Evolutionary conservation across 2,113 vertebrate genomes (phyloP).

Genomic region (Petroica traversi): DNA sequence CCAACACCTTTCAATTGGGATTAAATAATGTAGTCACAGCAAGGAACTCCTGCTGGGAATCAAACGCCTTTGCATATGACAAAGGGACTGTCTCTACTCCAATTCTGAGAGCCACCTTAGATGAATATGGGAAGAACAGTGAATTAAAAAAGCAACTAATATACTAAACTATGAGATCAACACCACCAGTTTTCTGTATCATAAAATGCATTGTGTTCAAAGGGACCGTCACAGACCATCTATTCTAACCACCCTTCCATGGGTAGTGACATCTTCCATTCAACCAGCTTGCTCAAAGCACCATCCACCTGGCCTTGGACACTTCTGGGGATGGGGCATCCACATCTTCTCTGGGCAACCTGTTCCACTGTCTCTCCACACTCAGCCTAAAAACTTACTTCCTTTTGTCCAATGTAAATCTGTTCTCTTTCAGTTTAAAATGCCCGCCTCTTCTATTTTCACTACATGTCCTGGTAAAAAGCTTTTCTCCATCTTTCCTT

Average conservation of each 20-base stretch:
- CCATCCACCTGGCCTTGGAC: neutral
- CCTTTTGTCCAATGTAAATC: neutral
- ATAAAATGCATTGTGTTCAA: neutral
- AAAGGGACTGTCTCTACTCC: neutral
- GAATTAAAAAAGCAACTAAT: neutral
- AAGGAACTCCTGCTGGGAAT: neutral
- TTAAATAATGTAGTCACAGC: neutral
- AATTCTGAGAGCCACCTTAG: neutral
- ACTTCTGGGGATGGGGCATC: neutral
- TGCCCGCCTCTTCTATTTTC: neutral
- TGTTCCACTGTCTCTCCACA: neutral
- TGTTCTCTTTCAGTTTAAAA: neutral
- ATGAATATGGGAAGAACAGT: neutral
- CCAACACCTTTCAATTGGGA: neutral
- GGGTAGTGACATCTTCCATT: neutral
- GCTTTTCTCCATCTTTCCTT: neutral
- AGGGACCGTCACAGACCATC: neutral
- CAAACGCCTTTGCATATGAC: neutral
- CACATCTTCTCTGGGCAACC: neutral
- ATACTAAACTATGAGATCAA: neutral
- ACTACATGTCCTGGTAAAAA: neutral
- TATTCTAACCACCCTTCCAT: neutral
- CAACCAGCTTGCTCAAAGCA: neutral
- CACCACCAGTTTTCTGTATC: neutral
- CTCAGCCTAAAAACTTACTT: rapidly evolving